Base-by-base conservation (phyloP, 2,113 vertebrate genomes). In the Colistium nudipinnis region DNA sequence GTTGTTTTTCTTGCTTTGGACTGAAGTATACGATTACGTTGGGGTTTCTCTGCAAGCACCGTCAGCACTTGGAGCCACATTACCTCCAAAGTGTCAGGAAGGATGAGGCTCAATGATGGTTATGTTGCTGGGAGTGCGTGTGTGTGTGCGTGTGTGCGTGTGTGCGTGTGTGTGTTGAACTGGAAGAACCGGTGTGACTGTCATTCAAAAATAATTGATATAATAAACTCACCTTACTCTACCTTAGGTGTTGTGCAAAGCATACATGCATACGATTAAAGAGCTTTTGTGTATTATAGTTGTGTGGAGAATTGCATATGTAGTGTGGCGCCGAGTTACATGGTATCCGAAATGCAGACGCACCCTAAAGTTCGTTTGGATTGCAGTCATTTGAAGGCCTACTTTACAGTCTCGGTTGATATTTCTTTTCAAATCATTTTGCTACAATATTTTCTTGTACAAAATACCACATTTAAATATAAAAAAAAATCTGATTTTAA, bases 31-130 rank as follows among this genome's bases (percentile, higher is more conserved):
- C n/a, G n/a, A n/a, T n/a, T n/a, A n/a, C n/a, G n/a, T n/a, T n/a
- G n/a, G n/a, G n/a, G n/a, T n/a, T n/a, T n/a, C n/a, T n/a, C n/a
- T n/a, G n/a, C n/a, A n/a, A n/a, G n/a, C n/a, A n/a, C n/a, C n/a
- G n/a, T n/a, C n/a, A n/a, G n/a, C n/a, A n/a, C n/a, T n/a, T n/a
- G 49, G 39, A 82, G 66, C 39, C 20, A 24, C 73, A 62, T 74
- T 76, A 43, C 64, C 67, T 24, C 28, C 39, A 35, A 31, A n/a
- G 10, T 57, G 72, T 33, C n/a, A 45, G 49, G 13, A 57, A 65
- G n/a, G 19, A 20, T 41, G 14, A 59, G 55, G 6, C 24, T 11
- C 13, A 2, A 22, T 17, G 7, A 47, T 63, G 4, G 11, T 45
- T 33, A 27, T 13, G 17, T 11, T 4, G 22, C 13, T 20, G 36